A percentile compares a stretch with the other conserved stretches of the same genome.
These are phyloP conservation scores for Hylomyscus alleni DNA, from an alignment of 2,797 vertebrate species.

Conservation along the genomic window DNA sequence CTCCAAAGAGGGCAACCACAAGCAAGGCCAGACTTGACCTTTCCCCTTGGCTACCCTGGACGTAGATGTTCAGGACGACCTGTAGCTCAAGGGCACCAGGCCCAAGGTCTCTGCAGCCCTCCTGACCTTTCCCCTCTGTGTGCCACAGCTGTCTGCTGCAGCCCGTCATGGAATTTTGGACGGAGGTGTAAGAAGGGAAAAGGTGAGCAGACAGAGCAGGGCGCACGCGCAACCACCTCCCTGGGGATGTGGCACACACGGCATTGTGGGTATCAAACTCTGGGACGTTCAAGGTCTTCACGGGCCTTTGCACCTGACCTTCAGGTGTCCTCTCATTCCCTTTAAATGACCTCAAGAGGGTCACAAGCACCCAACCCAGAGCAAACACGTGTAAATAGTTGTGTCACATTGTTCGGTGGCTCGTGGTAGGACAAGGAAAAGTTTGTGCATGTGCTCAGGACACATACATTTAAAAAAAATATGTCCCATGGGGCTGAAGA, in stretches of 20 bases:
- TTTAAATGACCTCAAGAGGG: not conserved
- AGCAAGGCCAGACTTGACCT: not conserved
- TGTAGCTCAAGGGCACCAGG: not conserved
- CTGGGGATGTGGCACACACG: not conserved
- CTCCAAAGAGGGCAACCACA: not conserved
- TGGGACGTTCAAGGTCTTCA: not conserved
- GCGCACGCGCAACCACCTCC: not conserved
- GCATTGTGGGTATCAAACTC: no score
- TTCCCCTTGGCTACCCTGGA: not conserved
- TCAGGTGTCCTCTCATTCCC: not conserved
- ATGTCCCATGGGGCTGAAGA: not conserved
- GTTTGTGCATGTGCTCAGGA: not conserved
- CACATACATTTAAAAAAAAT: not conserved
- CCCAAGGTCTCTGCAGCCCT: not conserved
- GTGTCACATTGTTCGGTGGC: not conserved
- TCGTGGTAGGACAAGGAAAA: not conserved
- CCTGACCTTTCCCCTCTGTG: not conserved
- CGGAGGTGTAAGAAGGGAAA: not conserved
- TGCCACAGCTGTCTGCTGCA: not conserved
- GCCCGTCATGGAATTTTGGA: not conserved
- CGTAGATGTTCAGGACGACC: fast-evolving
- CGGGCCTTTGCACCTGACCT: not conserved
- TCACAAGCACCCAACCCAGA: no score
- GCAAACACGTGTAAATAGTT: not conserved
- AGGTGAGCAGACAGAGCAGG: not conserved